Conservation (phyloP, 2,888 invertebrate genomes). For the Ophioninae sp. region DNA sequence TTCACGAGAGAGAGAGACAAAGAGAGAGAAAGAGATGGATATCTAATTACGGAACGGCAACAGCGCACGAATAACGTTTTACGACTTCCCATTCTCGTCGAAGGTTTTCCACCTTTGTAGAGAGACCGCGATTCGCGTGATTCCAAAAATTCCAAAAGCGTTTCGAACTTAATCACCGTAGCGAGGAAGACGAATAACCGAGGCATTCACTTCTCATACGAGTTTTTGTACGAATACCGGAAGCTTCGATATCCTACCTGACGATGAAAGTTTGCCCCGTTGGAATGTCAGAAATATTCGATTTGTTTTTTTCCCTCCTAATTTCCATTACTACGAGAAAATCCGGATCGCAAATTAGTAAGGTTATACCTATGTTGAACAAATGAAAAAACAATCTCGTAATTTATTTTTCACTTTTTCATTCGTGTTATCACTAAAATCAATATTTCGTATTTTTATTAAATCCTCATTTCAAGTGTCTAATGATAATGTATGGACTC, state of each 20-base stretch:
- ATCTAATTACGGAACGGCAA: constrained; percentile 48
- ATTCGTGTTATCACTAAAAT: neutral
- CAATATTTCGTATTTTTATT: neutral
- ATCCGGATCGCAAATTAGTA: too few relatives aligned
- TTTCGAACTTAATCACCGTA: neutral
- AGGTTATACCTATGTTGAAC: too few relatives aligned
- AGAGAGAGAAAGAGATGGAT: constrained; percentile 21
- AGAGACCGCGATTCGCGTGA: neutral
- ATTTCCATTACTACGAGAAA: too few relatives aligned
- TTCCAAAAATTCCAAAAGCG: neutral
- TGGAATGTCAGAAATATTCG: neutral
- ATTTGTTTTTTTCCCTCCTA: neutral
- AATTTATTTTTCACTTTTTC: too few relatives aligned
- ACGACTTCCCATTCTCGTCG: constrained; percentile 55
- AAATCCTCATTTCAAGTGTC: neutral
- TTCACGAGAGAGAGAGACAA: constrained; percentile 8
- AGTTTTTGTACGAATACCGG: neutral
- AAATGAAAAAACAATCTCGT: too few relatives aligned
- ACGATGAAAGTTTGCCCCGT: neutral
- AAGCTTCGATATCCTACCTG: neutral
- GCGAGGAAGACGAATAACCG: neutral
- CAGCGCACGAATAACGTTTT: constrained; percentile 40
- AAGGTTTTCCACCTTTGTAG: constrained; percentile 24
- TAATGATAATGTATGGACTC: too few relatives aligned
- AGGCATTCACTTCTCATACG: neutral